Percentiles rank a stretch among this genome's conserved stretches.
Conservation (phyloP, 1,140 invertebrate genomes). For the Globodera rostochiensis region DNA sequence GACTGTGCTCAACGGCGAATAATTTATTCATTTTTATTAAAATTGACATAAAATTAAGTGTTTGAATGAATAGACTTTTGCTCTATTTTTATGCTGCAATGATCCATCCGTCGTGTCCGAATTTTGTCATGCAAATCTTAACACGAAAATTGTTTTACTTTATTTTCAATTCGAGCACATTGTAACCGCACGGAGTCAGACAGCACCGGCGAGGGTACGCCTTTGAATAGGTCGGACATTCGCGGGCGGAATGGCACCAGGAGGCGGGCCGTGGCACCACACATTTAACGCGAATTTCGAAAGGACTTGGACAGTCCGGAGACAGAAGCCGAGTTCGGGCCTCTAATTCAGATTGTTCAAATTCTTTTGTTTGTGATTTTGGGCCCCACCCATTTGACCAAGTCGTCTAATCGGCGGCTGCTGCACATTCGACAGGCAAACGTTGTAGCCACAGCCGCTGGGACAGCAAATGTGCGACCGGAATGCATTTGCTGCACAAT, state of each 20-base stretch:
- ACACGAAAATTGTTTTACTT: background rate
- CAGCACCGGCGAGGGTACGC: conserved; percentile 28
- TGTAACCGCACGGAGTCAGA: conserved; percentile 36
- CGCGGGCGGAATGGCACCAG: conserved; percentile 26
- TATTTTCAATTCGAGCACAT: conserved; percentile 4
- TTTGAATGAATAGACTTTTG: too few species aligned
- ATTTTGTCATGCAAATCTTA: conserved; percentile 3
- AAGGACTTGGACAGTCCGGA: conserved; percentile 26
- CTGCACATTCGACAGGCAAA: conserved; percentile 27
- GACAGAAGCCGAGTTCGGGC: background rate
- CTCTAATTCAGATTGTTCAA: background rate
- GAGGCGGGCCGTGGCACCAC: conserved; percentile 25
- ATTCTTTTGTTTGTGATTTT: background rate
- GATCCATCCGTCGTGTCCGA: background rate
- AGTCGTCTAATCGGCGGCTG: conserved; percentile 12
- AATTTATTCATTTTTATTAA: too few species aligned
- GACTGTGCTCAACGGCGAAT: too few species aligned
- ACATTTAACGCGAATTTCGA: conserved; percentile 28
- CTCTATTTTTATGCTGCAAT: background rate
- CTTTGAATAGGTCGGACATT: conserved; percentile 26
- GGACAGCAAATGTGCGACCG: conserved; percentile 35
- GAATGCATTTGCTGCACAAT: conserved; percentile 31
- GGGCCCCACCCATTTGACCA: conserved; percentile 14
- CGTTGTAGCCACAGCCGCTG: conserved; percentile 35
- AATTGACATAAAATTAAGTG: too few species aligned